Conservation (phyloP, 2,888 invertebrate genomes). For the Cephus pulcher region DNA sequence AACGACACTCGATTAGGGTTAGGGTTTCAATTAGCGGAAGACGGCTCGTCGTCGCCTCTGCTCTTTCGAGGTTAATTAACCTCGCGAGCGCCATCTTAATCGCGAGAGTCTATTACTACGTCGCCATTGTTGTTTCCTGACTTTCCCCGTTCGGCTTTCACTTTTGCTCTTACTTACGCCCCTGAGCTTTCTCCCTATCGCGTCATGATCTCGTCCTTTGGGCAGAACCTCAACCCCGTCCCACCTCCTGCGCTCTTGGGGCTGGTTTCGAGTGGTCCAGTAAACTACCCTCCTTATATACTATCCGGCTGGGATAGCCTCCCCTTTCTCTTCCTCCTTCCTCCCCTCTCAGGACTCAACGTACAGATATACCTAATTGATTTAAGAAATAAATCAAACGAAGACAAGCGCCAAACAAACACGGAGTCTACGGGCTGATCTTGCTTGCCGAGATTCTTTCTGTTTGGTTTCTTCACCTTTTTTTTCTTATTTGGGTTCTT, state of each 20-base stretch:
- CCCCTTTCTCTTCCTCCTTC: not conserved
- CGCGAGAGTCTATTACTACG: too few species aligned
- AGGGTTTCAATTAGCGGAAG: too few species aligned
- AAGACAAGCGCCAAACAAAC: slow-evolving; percentile 20
- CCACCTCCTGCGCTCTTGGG: not conserved
- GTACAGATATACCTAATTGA: slow-evolving; percentile 38
- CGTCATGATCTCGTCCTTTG: slow-evolving; percentile 25
- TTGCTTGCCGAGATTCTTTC: slow-evolving; percentile 12
- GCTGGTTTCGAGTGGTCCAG: too few species aligned
- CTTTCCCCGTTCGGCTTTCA: slow-evolving; percentile 2
- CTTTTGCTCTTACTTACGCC: slow-evolving; percentile 15
- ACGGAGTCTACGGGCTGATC: not conserved
- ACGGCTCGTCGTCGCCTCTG: too few species aligned
- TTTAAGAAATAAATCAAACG: slow-evolving; percentile 39
- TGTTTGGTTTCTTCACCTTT: not conserved
- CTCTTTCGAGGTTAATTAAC: too few species aligned
- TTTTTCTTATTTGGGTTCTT: not conserved
- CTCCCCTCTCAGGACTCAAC: slow-evolving; percentile 12
- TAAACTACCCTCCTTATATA: too few species aligned
- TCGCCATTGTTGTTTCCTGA: too few species aligned
- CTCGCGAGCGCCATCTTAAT: too few species aligned
- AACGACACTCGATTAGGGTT: too few species aligned
- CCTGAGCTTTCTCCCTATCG: slow-evolving; percentile 5
- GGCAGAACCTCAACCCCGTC: slow-evolving; percentile 4
- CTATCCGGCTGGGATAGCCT: too few species aligned